phyloP scores from a whole-genome alignment of 2,888 invertebrate species.

The Leucophora obtusa region DNA sequence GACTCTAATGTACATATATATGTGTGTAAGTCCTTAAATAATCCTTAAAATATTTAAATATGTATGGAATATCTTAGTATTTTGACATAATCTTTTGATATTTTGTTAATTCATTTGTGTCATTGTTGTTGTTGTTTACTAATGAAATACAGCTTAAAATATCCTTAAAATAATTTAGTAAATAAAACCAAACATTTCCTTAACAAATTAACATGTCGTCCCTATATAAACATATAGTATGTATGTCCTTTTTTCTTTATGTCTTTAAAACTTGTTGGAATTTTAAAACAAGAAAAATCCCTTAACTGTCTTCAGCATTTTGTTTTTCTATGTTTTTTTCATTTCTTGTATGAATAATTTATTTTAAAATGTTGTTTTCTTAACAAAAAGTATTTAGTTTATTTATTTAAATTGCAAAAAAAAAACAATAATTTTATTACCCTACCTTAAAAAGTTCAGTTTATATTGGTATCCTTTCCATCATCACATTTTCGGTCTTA shows the following conservation, averaged over 20 bases:
- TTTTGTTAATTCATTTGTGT: slow-evolving; percentile 9
- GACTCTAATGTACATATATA: not conserved
- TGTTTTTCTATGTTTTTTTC: not conserved
- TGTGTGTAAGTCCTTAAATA: not conserved
- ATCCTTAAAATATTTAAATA: slow-evolving; percentile 37
- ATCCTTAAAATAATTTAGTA: slow-evolving; percentile 33
- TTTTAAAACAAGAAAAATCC: not conserved
- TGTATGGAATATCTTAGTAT: slow-evolving; percentile 25
- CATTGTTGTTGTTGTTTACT: not conserved
- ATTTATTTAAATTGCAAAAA: not conserved
- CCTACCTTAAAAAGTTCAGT: not conserved
- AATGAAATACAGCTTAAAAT: slow-evolving; percentile 34
- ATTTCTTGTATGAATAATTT: slow-evolving; percentile 42
- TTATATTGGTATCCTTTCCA: slow-evolving; percentile 19
- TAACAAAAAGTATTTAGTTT: slow-evolving; percentile 14
- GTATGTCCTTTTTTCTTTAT: not conserved
- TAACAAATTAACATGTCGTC: slow-evolving; percentile 51
- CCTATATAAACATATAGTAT: not conserved
- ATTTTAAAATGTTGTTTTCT: slow-evolving; percentile 41
- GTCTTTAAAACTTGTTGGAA: not conserved
- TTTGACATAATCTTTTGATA: slow-evolving; percentile 30
- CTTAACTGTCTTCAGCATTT: not conserved
- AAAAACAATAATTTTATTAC: slow-evolving; percentile 15
- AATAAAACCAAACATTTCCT: slow-evolving; percentile 44
- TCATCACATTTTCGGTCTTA: slow-evolving; percentile 32